Conservation (phyloP, 2,797 vertebrate genomes). For the Chrysocyon brachyurus region DNA sequence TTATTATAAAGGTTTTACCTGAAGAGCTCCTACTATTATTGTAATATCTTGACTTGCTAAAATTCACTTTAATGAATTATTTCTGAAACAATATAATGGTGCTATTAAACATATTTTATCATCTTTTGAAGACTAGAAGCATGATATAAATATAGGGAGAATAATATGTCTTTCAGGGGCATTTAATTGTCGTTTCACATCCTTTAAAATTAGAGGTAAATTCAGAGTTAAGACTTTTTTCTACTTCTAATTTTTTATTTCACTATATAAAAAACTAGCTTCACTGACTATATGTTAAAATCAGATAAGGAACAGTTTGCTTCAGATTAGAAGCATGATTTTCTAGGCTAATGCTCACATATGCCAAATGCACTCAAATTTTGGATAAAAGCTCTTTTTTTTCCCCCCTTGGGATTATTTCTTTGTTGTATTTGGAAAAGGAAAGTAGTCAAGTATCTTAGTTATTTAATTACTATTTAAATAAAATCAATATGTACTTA, state of each 20-base stretch:
- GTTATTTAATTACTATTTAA: conserved; percentile 4
- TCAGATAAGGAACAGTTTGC: not conserved
- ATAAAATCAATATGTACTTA: not conserved
- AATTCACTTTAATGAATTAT: not conserved
- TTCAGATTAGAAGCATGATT: conserved; percentile 9
- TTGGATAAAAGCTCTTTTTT: not conserved
- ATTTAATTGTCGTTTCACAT: conserved; percentile 7
- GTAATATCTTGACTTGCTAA: conserved; percentile 39
- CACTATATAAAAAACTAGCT: not conserved
- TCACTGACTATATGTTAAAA: not conserved
- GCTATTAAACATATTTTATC: not conserved
- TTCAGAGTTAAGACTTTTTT: not conserved
- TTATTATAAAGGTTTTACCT: not conserved
- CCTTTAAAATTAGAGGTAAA: conserved; percentile 39
- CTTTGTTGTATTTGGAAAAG: conserved; percentile 10
- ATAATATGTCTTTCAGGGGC: not conserved
- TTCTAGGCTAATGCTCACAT: not conserved
- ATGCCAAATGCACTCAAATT: not conserved
- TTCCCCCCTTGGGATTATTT: not conserved
- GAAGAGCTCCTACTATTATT: not conserved
- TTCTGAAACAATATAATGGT: conserved; percentile 23
- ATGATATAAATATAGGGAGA: not conserved
- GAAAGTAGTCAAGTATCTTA: not conserved
- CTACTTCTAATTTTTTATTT: not conserved
- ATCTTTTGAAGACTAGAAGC: conserved; percentile 42